Evolutionary conservation across 2,113 vertebrate species (phyloP), one percentile per base, ranked within the genome.

Genomic region (Pangasianodon gigas): DNA sequence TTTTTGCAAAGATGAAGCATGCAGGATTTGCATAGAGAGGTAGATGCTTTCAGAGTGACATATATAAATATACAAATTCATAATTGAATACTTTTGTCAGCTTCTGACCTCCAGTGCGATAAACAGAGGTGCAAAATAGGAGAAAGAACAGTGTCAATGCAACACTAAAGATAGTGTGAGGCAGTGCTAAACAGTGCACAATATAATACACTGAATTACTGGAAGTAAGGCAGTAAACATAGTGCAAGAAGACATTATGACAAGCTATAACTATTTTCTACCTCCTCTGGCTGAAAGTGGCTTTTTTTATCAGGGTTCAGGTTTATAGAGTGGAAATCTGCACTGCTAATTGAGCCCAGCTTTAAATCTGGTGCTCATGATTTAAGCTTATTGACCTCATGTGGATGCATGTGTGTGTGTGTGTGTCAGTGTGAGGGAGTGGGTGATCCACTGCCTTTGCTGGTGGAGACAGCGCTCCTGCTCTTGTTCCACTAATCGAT

Each of bases 401-500:
- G 79, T 83, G 84, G 77, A 71, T 51, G 81, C 60, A 41, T 87
- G 87, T 87, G 86, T 84, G 79, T 88, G 84, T 32, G 85, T 60
- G 67, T 88, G 87, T 86, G 87, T 87, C 46, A 89, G 86, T 82
- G 79, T 87, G 85, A 90, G 90, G 84, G 87, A 90, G 85, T 89
- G 85, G 87, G 86, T 85, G 75, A 71, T 52, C 87, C 46, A 81
- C 74, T 81, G 92, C 92, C 89, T 90, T 93, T 91, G 91, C 93
- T 85, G 29, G 89, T 81, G 92, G 87, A 95, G 93, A 93, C 93
- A 88, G 91, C 93, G 92, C 84, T 92, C 86, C 90, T 46, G 88
- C 93, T 94, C 95, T 95, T 95, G 94, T 96, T 96, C 95, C 95
- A 87, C 94, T 94, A 94, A 96, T 95, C 95, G 96, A 97, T 97